Percentiles rank a stretch among this genome's conserved stretches.
These are phyloP conservation scores for Nebria brevicollis DNA, from an alignment of 2,888 invertebrate species.

Conservation along the genomic window DNA sequence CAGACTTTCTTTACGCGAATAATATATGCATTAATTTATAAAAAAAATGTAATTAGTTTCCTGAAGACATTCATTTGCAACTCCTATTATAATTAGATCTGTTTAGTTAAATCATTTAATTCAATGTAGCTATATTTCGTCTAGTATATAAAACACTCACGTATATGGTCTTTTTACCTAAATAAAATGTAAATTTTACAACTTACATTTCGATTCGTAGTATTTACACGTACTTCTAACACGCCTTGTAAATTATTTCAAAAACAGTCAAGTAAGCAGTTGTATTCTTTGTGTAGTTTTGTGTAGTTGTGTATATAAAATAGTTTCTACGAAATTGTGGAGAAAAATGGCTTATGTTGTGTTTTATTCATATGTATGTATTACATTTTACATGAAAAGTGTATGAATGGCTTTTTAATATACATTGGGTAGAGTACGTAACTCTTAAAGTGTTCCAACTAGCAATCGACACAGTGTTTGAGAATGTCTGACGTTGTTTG, in stretches of 20 bases:
- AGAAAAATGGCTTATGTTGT: constrained; percentile 17
- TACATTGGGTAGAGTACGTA: too few relatives aligned
- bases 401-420: background rate
- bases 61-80: too few relatives aligned
- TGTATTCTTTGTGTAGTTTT: constrained; percentile 27
- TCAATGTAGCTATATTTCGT: too few relatives aligned
- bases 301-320: constrained; percentile 16
- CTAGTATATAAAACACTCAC: constrained; percentile 4
- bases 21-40: too few relatives aligned
- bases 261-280: constrained; percentile 18
- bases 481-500: too few relatives aligned
- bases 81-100: too few relatives aligned
- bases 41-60: too few relatives aligned
- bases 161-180: constrained; percentile 32
- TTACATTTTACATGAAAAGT: background rate
- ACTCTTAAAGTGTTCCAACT: too few relatives aligned
- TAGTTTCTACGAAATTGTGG: background rate
- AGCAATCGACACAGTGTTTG: too few relatives aligned
- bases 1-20: too few relatives aligned
- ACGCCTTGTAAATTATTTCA: constrained; percentile 23
- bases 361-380: constrained; percentile 39
- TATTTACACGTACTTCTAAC: constrained; percentile 20
- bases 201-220: constrained; percentile 21
- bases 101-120: too few relatives aligned
- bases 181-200: constrained; percentile 36